These are phyloP conservation scores for Brachyopa scutellaris DNA, from an alignment of 2,888 invertebrate species.

Conservation along the genomic window DNA sequence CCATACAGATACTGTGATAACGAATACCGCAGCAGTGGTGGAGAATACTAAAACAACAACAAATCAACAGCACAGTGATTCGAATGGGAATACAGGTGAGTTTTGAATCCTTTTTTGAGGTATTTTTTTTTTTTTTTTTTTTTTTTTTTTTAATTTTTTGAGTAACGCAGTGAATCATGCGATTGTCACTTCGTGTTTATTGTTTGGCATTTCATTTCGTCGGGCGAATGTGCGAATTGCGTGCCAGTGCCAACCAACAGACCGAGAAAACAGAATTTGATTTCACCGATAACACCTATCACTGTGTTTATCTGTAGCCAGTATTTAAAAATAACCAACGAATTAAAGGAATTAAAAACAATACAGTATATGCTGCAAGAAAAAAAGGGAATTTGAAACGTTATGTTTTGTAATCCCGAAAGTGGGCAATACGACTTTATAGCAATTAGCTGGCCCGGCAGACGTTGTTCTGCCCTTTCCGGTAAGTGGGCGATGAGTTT, in stretches of 20 bases:
- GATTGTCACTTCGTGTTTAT: constrained; percentile 3
- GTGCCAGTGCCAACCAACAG: too few relatives aligned
- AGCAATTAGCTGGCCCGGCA: too few relatives aligned
- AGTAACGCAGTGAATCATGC: constrained; percentile 29
- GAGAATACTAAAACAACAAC: constrained; percentile 60
- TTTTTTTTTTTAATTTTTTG: not conserved
- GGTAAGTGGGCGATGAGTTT: too few relatives aligned
- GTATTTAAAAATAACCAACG: too few relatives aligned
- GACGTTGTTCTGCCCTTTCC: too few relatives aligned
- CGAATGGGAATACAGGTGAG: constrained; percentile 81
- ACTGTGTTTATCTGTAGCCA: too few relatives aligned
- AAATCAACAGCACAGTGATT: constrained; percentile 76
- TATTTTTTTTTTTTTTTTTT: not conserved
- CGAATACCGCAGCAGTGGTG: constrained; percentile 70
- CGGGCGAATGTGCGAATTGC: constrained; percentile 36
- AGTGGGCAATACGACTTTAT: too few relatives aligned
- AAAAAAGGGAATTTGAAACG: too few relatives aligned
- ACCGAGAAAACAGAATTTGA: constrained; percentile 25
- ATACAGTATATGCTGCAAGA: too few relatives aligned
- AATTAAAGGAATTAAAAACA: too few relatives aligned
- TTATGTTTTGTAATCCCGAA: too few relatives aligned
- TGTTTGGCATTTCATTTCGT: constrained; percentile 8
- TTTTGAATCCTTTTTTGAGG: constrained; percentile 8
- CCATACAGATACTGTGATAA: constrained; percentile 74
- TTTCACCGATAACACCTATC: constrained; percentile 40